These are phyloP conservation scores for Pseudoatta argentina DNA, from an alignment of 1,140 invertebrate genomes.

Conservation along the genomic window DNA sequence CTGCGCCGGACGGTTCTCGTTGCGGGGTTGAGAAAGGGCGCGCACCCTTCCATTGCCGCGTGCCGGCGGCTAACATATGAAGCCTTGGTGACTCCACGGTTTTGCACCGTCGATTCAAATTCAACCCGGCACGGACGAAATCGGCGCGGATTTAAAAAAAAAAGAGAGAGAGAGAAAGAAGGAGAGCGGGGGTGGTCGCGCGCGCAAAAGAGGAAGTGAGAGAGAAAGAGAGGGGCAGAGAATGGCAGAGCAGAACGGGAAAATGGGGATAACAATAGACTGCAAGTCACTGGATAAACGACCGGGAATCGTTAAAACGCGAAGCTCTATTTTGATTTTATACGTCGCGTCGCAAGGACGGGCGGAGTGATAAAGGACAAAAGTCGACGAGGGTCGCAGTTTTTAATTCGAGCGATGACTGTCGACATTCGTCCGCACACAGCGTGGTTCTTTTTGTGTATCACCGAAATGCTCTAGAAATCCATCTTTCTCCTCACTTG, in stretches of 20 bases:
- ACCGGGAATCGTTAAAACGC: slow-evolving; percentile 85
- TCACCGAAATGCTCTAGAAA: slow-evolving; percentile 27
- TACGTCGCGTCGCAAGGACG: slow-evolving; percentile 54
- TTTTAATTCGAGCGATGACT: slow-evolving; percentile 73
- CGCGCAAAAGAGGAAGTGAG: slow-evolving; percentile 31
- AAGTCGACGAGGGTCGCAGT: slow-evolving; percentile 45
- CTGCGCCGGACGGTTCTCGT: slow-evolving; percentile 62
- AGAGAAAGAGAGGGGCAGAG: slow-evolving; percentile 56
- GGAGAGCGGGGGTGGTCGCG: slow-evolving; percentile 40
- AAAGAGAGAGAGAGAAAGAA: slow-evolving; percentile 40
- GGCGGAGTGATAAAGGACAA: slow-evolving; percentile 68
- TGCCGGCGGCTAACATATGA: slow-evolving; percentile 85
- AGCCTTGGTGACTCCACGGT: slow-evolving; percentile 84
- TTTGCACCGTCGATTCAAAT: slow-evolving; percentile 84
- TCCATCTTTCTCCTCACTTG: neutral
- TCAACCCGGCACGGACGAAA: slow-evolving; percentile 78
- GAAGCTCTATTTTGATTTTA: slow-evolving; percentile 83
- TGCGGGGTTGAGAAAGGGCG: slow-evolving; percentile 57
- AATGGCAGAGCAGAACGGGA: slow-evolving; percentile 65
- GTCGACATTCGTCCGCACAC: slow-evolving; percentile 54
- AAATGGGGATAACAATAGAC: slow-evolving; percentile 82
- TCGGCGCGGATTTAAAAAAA: slow-evolving; percentile 79
- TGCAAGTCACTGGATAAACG: slow-evolving; percentile 87
- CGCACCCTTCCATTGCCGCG: slow-evolving; percentile 74
- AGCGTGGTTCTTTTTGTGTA: slow-evolving; percentile 9